These are phyloP conservation scores for Microchirus variegatus DNA, from an alignment of 2,797 vertebrate species.

Conservation along the genomic window DNA sequence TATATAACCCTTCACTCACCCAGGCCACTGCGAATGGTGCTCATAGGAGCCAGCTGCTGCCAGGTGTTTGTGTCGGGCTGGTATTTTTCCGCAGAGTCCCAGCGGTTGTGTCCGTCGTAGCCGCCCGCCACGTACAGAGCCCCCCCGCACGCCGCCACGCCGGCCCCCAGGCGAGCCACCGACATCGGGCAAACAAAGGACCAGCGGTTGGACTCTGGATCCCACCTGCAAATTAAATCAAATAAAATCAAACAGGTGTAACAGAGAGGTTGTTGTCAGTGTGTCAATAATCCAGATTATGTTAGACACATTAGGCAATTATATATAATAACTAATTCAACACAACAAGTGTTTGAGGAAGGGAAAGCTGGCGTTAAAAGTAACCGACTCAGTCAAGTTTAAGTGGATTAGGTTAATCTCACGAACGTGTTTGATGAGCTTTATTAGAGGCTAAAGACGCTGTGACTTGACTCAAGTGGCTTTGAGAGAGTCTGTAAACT, in stretches of 20 bases:
- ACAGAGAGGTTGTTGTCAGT: neutral
- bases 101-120: constrained; percentile 82
- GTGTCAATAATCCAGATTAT: neutral
- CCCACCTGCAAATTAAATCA: constrained; percentile 76
- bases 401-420: constrained; percentile 69
- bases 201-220: constrained; percentile 84
- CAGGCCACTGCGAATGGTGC: constrained; percentile 80
- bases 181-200: constrained; percentile 80
- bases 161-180: constrained; percentile 82
- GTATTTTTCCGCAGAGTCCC: constrained; percentile 83
- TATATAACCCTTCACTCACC: constrained; percentile 68
- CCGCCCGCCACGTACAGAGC: constrained; percentile 84
- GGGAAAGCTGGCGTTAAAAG: neutral
- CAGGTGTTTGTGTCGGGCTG: constrained; percentile 83
- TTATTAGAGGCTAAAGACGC: constrained; percentile 47
- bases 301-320: neutral
- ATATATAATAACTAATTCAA: constrained; percentile 6
- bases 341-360: constrained; percentile 2
- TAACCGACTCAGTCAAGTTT: constrained; percentile 51
- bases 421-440: constrained; percentile 56
- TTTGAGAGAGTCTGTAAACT: too few relatives aligned
- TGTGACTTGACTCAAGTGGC: too few relatives aligned
- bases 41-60: constrained; percentile 83
- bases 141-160: constrained; percentile 77
- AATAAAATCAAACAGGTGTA: too few relatives aligned